These are phyloP conservation scores for Martes martes DNA, from an alignment of 2,113 vertebrate species.

Conservation along the genomic window DNA sequence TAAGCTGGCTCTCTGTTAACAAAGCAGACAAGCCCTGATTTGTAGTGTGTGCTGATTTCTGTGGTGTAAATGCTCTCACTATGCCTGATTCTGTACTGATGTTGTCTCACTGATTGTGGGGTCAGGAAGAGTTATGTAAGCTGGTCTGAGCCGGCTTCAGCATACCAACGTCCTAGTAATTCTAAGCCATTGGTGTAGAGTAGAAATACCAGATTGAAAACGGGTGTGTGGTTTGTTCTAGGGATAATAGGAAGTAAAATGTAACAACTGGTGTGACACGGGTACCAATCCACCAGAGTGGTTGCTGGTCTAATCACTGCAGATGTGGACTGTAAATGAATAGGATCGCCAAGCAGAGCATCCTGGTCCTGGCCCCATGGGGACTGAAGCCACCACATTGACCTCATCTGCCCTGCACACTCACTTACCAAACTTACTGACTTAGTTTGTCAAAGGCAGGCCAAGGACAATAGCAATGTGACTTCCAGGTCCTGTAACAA, in stretches of 20 bases:
- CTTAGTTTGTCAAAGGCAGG: conserved; percentile 3
- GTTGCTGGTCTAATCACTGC: not conserved
- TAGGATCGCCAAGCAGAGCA: not conserved
- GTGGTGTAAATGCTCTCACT: not conserved
- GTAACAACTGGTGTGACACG: not conserved
- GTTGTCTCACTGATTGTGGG: not conserved
- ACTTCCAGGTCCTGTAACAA: not conserved
- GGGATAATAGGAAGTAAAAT: not conserved
- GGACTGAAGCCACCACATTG: not conserved
- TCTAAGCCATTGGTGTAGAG: not conserved
- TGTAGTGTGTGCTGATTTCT: not conserved
- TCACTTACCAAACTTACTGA: not conserved
- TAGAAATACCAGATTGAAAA: not conserved
- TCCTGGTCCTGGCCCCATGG: not conserved
- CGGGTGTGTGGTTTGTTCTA: not conserved
- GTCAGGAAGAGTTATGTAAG: not conserved
- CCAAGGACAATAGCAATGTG: not conserved
- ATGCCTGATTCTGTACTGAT: not conserved
- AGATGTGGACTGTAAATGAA: not conserved
- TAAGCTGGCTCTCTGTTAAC: not conserved
- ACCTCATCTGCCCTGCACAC: not conserved
- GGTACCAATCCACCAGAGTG: not conserved
- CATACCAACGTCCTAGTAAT: not conserved
- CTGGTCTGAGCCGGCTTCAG: not conserved
- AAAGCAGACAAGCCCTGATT: not conserved